Evolutionary conservation across 2,888 invertebrate genomes (phyloP).

Genomic region (Caprella mutica): DNA sequence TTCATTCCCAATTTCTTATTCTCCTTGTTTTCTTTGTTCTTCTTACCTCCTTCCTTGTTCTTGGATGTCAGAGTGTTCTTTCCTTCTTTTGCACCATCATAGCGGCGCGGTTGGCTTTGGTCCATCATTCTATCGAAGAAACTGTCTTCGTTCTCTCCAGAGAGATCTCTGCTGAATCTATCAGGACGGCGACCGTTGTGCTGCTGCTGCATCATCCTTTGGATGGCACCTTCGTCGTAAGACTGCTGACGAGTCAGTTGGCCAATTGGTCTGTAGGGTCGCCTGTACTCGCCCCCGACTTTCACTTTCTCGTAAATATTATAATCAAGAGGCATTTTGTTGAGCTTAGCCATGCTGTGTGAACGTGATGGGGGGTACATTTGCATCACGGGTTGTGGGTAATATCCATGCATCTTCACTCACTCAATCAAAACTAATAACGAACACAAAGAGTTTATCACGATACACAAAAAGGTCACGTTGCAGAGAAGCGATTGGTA

Average conservation of each 20-base stretch:
- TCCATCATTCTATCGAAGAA: conserved; percentile 26
- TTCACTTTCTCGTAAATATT: conserved; percentile 5
- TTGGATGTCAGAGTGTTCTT: not conserved
- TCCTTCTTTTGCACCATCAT: not conserved
- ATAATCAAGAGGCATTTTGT: not conserved
- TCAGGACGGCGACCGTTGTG: conserved; percentile 11
- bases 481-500: too few relatives aligned
- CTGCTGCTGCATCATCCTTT: conserved; percentile 15
- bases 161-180: conserved; percentile 26
- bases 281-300: not conserved
- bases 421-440: too few relatives aligned
- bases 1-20: not conserved
- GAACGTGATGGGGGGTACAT: conserved; percentile 1
- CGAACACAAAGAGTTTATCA: too few relatives aligned
- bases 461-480: too few relatives aligned
- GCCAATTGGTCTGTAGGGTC: conserved; percentile 17
- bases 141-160: conserved; percentile 23
- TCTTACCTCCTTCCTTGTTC: conserved; percentile 1
- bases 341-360: conserved; percentile 5
- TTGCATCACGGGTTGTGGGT: not conserved
- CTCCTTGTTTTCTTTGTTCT: not conserved
- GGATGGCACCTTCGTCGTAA: conserved; percentile 18
- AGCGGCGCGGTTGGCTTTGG: not conserved
- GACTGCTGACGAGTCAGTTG: conserved; percentile 12
- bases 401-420: conserved; percentile 2